Base-by-base conservation (phyloP, 2,888 invertebrate genomes). In the Tuberolachnus salignus region DNA sequence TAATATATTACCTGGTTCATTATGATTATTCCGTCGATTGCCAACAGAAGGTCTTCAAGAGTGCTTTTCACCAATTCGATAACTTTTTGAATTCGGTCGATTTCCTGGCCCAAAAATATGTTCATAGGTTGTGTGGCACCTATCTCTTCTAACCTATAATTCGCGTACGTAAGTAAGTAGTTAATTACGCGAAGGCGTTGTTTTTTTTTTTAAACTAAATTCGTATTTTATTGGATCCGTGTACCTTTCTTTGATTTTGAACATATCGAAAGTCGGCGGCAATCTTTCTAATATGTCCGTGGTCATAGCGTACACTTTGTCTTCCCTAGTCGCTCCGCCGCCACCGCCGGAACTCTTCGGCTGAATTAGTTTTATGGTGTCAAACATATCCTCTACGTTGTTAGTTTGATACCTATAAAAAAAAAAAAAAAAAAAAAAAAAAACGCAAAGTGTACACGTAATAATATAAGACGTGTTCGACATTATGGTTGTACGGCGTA, bases 21-120 rank as follows among this genome's bases (percentile, higher is more conserved):
- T 51, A 98, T 93, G 83, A 98, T 97, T 0, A 97, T 97, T 51
- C 98, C 98, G 84, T 98, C 97, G 82, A 98, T 97, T 16, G 98
- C 98, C 81, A 97, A 88, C 85, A 96, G 95, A 72, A 98, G 88
- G 86, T 98, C 95, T 80, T 91, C 91, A 69, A 98, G 87, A 10
- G 96, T 97, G 3, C 87, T 88, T 11, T 87, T 84, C 8, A 89
- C 89, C 83, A 88, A 87, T 83, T 90, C 89, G 74, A 97, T 92
- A 14, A 97, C 97, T 81, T 89, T 90, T 84, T 95, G 94, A 87
- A 98, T 97, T 80, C 97, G 89, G 83, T 90, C 90, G 55, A 91
- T 87, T 86, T 91, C 91, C 84, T 91, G 90, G 11, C 90, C 86
- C 75, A 98, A 88, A 86, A 98, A 97, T 84, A 98, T 98, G 85